Conservation (phyloP, 2,797 vertebrate genomes). For the Poecilia gillii region DNA sequence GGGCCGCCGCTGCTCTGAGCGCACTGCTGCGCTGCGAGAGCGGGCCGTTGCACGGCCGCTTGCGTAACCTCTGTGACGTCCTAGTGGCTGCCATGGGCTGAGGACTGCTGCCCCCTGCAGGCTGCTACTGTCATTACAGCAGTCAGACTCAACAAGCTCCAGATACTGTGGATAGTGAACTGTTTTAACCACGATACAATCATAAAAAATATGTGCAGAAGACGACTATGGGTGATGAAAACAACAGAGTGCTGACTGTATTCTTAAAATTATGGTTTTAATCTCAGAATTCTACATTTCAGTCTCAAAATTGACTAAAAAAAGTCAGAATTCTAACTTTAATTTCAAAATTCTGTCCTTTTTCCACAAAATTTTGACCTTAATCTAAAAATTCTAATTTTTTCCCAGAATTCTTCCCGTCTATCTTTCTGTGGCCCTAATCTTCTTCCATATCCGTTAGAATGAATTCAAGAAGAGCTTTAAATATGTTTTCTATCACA, state of each 20-base stretch:
- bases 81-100: constrained; percentile 84
- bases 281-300: neutral
- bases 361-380: neutral
- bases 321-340: neutral
- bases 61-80: constrained; percentile 83
- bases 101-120: constrained; percentile 7
- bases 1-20: constrained; percentile 59
- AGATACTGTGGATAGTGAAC: neutral
- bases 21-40: constrained; percentile 71
- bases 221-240: neutral
- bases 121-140: neutral
- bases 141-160: neutral
- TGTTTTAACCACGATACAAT: neutral
- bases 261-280: neutral
- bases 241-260: neutral
- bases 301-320: neutral
- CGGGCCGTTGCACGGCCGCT: constrained; percentile 62
- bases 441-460: neutral
- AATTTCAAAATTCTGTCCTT: too few relatives aligned
- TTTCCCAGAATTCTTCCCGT: neutral
- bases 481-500: neutral
- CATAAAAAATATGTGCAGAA: neutral
- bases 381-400: neutral
- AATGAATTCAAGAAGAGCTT: neutral
- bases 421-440: neutral